Percentiles rank a stretch among this genome's conserved stretches.
Evolutionary conservation across 1,140 invertebrate genomes (phyloP).

Genomic region (Drosophila yakuba): DNA sequence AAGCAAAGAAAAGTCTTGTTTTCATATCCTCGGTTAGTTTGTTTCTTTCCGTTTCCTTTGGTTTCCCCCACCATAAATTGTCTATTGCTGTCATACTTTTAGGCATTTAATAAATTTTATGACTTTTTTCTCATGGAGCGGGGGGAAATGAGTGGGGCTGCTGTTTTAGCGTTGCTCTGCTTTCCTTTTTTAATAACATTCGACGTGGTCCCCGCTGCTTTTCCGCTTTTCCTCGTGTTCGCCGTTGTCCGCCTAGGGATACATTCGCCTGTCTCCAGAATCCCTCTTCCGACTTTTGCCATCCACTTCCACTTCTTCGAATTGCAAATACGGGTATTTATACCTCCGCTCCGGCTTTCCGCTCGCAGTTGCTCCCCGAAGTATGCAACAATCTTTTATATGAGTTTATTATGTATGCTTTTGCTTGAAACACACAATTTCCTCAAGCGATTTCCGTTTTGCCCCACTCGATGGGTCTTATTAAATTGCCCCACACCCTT

Average conservation of each 20-base stretch:
- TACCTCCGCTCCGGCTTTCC: slow-evolving; percentile 17
- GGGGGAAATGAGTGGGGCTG: slow-evolving; percentile 6
- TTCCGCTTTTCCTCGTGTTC: slow-evolving; percentile 34
- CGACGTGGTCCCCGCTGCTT: slow-evolving; percentile 33
- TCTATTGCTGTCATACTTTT: slow-evolving; percentile 82
- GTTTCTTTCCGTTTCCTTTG: slow-evolving; percentile 17
- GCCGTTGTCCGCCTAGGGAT: slow-evolving; percentile 69
- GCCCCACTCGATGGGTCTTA: slow-evolving; percentile 75
- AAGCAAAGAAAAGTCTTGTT: slow-evolving; percentile 32
- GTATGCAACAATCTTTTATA: slow-evolving; percentile 81
- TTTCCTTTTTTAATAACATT: slow-evolving; percentile 74
- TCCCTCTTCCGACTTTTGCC: slow-evolving; percentile 17
- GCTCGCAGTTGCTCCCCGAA: slow-evolving; percentile 13
- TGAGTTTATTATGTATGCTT: slow-evolving; percentile 83
- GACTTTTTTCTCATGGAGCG: slow-evolving; percentile 33
- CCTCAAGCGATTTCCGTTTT: slow-evolving; percentile 82
- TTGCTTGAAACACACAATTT: slow-evolving; percentile 82
- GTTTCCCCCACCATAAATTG: slow-evolving; percentile 63
- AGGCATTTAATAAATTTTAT: slow-evolving; percentile 83
- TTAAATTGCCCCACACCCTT: slow-evolving; percentile 55
- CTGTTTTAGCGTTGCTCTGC: slow-evolving; percentile 42
- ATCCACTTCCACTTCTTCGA: slow-evolving; percentile 33
- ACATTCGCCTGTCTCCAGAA: slow-evolving; percentile 40
- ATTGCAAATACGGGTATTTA: slow-evolving; percentile 79
- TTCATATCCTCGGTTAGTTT: slow-evolving; percentile 36